Evolutionary conservation across 1,140 invertebrate species (phyloP), one percentile per base, ranked within the genome.

Genomic region (Subanguina moxae): DNA sequence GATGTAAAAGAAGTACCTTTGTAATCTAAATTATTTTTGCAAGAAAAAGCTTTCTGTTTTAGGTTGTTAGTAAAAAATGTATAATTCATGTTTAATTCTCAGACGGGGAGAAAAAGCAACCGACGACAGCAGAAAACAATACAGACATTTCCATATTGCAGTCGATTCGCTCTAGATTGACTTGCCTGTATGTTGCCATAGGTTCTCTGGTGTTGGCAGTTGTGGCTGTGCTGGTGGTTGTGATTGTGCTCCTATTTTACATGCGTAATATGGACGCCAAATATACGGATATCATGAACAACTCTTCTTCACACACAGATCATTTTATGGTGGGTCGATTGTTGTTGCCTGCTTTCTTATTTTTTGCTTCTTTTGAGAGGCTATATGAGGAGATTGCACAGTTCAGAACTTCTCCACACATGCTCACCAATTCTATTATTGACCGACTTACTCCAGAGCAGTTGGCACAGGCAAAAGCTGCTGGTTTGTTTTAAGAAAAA

Each of bases 201-300:
- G 67, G 69, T 17, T 19, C 63, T 23, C 30, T 69, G 13, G 32
- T 69, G 42, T 64, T 70, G 17, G 38, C 74, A 19, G 68, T 48
- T 15, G n/a, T 70, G 15, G 68, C 58, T 27, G 71, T 65, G 8
- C n/a, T 70, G 45, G 58, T 70, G 23, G 32, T 74, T 67, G 30
- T 57, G 23, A 17, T 70, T 7, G 28, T 70, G 57, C 43, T 70
- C 13, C 38, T 70, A 25, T 67, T n/a, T 11, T 27, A n/a, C 57
- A 74, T 70, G 70, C 67, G 63, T 27, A 70, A 74, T 9, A 74
- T 30, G 19, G 68, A 74, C 71, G 71, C n/a, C n/a, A 30, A 32
- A 19, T 75, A 25, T 21, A 56, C 19, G 25, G 32, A 28, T 68
- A 67, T 48, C n/a, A 67, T 52, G 21, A 70, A 27, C 23, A 25